Evolutionary conservation across 2,888 invertebrate species (phyloP), one percentile per base, ranked within the genome.

Genomic region (Ferdinandea cuprea): DNA sequence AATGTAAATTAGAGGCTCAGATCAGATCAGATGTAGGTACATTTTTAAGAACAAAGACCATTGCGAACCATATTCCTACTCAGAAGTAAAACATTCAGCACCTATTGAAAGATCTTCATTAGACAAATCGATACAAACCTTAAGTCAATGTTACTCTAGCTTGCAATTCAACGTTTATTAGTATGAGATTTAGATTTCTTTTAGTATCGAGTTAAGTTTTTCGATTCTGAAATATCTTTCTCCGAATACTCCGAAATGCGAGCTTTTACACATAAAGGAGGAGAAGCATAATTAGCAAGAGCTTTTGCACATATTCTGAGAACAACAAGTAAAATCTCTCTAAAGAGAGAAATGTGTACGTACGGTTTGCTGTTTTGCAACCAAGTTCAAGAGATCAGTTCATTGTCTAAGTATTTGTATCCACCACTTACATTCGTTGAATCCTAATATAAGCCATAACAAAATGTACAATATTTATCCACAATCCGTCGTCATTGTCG

Each of bases 391-490:
- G 61, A 61, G 46, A 61, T 48, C 61, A 46, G 30, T 61, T 46
- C 28, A 40, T n/a, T 28, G 25, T 13, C 11, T 17, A 3, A 25
- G 7, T 17, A 42, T 25, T 30, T 44, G 7, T 44, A 19, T 48
- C 13, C 17, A 21, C 40, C 0, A 19, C n/a, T n/a, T n/a, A n/a
- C n/a, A n/a, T n/a, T n/a, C n/a, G n/a, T n/a, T n/a, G n/a, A n/a
- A n/a, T n/a, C n/a, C n/a, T n/a, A n/a, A n/a, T 35, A 63, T 21
- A 74, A 25, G 15, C 35, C 8, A 61, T 13, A 68, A 30, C 46
- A 32, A 68, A 44, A 50, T 40, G 42, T 58, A 11, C 42, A 58
- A 68, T 73, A 42, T 73, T 68, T 80, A 21, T 32, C 32, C 19
- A 46, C 30, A 11, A 17, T 1, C 11, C 4, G 17, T 6, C 28